phyloP scores from a whole-genome alignment of 2,888 invertebrate species.

The Omphaloscelis lunosa region DNA sequence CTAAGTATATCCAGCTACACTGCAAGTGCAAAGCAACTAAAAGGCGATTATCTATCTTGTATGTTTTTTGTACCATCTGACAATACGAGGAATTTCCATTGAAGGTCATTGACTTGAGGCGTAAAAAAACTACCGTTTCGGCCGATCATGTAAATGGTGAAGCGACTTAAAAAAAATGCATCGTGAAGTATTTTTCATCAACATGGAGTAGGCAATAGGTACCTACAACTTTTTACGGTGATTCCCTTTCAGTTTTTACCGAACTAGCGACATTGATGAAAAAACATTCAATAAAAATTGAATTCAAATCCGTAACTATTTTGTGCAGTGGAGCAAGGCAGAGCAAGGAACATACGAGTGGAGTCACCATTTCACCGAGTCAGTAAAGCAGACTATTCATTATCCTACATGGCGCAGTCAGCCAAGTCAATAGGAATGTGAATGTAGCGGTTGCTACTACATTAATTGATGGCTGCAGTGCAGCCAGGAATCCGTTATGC shows the following conservation, averaged over 20 bases:
- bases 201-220: not conserved
- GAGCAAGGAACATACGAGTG: too few species aligned
- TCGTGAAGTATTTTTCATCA: too few species aligned
- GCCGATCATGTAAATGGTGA: not conserved
- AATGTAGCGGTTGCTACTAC: not conserved
- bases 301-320: not conserved
- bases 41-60: not conserved
- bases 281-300: not conserved
- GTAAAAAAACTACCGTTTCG: constrained; percentile 1
- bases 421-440: not conserved
- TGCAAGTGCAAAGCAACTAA: not conserved
- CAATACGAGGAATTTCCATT: constrained; percentile 3
- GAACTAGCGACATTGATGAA: not conserved
- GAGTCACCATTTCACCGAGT: not conserved
- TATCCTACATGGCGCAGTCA: not conserved
- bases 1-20: not conserved
- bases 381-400: not conserved
- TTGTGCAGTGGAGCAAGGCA: too few species aligned
- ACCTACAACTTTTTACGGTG: not conserved
- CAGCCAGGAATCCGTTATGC: not conserved
- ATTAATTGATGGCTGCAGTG: too few species aligned
- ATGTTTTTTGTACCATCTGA: not conserved
- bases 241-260: not conserved
- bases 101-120: constrained; percentile 22
- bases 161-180: not conserved